Percentiles rank a stretch among this genome's conserved stretches.
These are phyloP conservation scores for Elachura formosa DNA, from an alignment of 2,113 vertebrate genomes.

Conservation along the genomic window DNA sequence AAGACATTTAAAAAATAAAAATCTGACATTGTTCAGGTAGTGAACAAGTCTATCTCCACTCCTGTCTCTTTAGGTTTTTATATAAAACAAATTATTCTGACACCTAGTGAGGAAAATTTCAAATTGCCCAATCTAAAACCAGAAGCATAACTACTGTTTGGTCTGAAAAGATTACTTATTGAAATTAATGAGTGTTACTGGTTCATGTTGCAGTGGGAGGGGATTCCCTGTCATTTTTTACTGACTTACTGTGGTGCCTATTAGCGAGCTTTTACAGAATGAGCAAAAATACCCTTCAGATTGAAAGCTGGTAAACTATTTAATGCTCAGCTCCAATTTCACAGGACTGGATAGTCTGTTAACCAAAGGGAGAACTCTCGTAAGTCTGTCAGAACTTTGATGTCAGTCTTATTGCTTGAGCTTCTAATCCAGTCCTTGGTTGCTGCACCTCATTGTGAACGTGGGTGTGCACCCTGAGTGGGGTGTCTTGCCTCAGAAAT, in stretches of 20 bases:
- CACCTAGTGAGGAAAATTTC: background rate
- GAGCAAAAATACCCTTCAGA: background rate
- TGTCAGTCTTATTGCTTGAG: background rate
- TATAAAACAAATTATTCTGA: conserved; percentile 5
- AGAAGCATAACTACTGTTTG: background rate
- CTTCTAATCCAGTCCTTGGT: background rate
- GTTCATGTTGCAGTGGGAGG: background rate
- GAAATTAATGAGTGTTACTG: background rate
- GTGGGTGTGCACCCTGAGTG: background rate
- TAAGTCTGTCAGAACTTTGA: background rate
- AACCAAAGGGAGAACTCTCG: background rate
- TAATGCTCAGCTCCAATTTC: background rate
- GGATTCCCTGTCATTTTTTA: background rate
- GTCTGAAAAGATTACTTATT: background rate
- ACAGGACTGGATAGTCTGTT: background rate
- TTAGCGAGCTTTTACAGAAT: background rate
- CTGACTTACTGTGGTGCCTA: background rate
- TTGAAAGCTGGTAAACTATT: background rate
- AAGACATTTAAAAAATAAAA: background rate
- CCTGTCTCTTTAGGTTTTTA: background rate
- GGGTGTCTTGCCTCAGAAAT: background rate
- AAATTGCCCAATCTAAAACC: background rate
- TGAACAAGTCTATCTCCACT: background rate
- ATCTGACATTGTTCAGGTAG: background rate
- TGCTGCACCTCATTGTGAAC: too few species aligned